Conservation (phyloP, 1,140 invertebrate species). For the Goniozus legneri region DNA sequence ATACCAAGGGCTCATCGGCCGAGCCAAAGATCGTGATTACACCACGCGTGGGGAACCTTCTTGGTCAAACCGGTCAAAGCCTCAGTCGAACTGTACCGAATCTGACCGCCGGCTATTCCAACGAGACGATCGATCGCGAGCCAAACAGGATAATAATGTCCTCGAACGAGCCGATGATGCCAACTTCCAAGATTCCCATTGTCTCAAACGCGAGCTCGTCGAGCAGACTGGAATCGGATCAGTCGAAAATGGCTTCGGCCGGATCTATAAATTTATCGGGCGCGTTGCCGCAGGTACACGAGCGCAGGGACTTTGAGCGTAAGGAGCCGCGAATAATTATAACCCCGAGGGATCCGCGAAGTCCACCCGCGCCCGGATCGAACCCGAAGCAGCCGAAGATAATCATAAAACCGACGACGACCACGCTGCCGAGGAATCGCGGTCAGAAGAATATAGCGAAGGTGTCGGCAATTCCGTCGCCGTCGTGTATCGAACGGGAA, state of each 20-base stretch:
- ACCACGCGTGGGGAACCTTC: slow-evolving; percentile 26
- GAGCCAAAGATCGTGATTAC: slow-evolving; percentile 35
- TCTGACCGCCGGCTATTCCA: not conserved
- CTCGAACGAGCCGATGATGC: too few relatives aligned
- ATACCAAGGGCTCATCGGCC: slow-evolving; percentile 4
- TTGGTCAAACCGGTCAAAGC: slow-evolving; percentile 20
- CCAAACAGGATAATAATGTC: not conserved
- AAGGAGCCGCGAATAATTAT: slow-evolving; percentile 34
- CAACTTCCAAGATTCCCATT: too few relatives aligned
- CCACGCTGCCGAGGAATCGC: slow-evolving; percentile 34
- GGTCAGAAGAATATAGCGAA: slow-evolving; percentile 47
- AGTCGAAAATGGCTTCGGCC: not conserved
- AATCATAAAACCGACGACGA: slow-evolving; percentile 52
- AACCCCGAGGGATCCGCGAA: slow-evolving; percentile 17
- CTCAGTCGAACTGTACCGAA: slow-evolving; percentile 7
- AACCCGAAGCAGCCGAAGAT: slow-evolving; percentile 48
- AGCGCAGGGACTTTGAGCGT: slow-evolving; percentile 6
- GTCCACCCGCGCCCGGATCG: not conserved
- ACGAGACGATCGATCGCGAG: slow-evolving; percentile 16
- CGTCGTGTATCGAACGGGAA: slow-evolving; percentile 24
- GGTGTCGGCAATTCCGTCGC: slow-evolving; percentile 45
- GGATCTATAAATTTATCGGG: too few relatives aligned
- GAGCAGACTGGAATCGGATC: not conserved
- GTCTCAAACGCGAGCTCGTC: not conserved
- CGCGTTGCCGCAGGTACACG: not conserved